These are phyloP conservation scores for Myotis yumanensis DNA, from an alignment of 2,113 vertebrate species.

Conservation along the genomic window DNA sequence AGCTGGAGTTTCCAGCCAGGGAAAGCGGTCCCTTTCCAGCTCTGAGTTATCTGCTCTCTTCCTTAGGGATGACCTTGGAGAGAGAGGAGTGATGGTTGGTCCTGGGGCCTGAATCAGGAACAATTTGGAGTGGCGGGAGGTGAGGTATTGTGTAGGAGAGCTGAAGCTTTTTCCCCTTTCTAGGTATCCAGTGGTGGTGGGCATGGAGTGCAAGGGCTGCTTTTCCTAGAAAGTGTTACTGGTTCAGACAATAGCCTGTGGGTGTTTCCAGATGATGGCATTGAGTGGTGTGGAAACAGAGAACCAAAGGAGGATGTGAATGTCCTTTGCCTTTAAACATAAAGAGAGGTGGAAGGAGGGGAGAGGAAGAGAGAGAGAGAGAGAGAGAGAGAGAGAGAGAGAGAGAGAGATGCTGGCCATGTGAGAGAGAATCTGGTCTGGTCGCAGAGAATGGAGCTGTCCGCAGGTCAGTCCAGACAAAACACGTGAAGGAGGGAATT, in stretches of 20 bases:
- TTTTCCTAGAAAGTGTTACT: background rate
- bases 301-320: background rate
- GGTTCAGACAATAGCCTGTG: background rate
- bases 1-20: background rate
- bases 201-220: background rate
- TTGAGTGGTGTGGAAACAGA: background rate
- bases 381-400: background rate
- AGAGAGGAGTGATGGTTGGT: background rate
- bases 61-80: background rate
- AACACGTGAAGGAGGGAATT: background rate
- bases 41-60: background rate
- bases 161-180: background rate
- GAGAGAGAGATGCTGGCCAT: background rate
- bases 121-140: background rate
- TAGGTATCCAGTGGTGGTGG: too few relatives aligned
- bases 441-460: background rate
- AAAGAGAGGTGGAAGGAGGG: background rate
- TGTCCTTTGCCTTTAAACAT: background rate
- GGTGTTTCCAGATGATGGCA: background rate
- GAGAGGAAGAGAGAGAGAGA: background rate
- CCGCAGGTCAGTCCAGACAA: background rate
- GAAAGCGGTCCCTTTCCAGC: background rate
- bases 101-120: background rate
- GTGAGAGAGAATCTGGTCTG: background rate
- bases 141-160: background rate